Evolutionary conservation across 1,140 invertebrate species (phyloP).

Genomic region (Brachionus calyciflorus): DNA sequence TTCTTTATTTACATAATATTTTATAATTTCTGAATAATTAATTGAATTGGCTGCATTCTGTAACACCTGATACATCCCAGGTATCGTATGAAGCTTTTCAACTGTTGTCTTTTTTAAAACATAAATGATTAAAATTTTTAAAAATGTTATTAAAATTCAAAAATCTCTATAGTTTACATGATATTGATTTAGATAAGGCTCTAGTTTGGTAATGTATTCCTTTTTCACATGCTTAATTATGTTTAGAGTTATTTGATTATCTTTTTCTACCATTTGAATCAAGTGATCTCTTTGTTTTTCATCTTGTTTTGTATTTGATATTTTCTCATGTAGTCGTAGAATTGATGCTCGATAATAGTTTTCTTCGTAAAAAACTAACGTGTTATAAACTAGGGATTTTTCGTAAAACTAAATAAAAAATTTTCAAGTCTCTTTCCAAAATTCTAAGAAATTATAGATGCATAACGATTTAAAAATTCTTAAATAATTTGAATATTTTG

Average conservation of each 20-base stretch:
- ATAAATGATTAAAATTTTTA: background rate
- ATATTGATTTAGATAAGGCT: slow-evolving; percentile 44
- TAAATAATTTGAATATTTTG: no score
- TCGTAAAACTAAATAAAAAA: slow-evolving; percentile 33
- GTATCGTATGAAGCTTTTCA: slow-evolving; percentile 34
- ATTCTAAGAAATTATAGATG: no score
- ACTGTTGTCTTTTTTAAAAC: background rate
- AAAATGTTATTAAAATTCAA: background rate
- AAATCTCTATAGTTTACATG: slow-evolving; percentile 1
- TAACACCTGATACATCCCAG: slow-evolving; percentile 22
- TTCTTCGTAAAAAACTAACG: slow-evolving; percentile 34
- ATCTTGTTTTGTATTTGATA: slow-evolving; percentile 30
- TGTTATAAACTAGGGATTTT: slow-evolving; percentile 20
- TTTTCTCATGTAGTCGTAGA: background rate
- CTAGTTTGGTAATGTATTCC: slow-evolving; percentile 34
- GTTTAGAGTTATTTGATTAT: slow-evolving; percentile 28
- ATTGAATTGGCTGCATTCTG: slow-evolving; percentile 29
- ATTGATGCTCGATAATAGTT: slow-evolving; percentile 10
- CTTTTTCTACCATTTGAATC: slow-evolving; percentile 37
- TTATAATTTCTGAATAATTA: slow-evolving; percentile 20
- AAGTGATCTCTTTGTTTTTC: slow-evolving; percentile 39
- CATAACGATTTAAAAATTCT: no score
- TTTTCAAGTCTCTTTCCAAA: background rate
- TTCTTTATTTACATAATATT: background rate
- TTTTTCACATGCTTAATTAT: slow-evolving; percentile 37